phyloP scores from a whole-genome alignment of 2,113 vertebrate genomes.

The Lota lota region DNA sequence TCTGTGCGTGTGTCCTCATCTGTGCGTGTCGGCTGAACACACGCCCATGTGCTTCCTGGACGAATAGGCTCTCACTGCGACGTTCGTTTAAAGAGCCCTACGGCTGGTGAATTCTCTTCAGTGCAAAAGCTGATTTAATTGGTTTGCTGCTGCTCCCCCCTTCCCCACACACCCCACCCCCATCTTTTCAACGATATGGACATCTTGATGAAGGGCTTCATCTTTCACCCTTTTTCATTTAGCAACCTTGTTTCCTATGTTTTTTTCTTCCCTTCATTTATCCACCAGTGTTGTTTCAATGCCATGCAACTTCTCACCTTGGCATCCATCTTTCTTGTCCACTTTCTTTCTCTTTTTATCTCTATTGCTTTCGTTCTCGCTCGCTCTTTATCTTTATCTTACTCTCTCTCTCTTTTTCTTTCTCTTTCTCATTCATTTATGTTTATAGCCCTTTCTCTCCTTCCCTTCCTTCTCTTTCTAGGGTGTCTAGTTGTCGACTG shows the following conservation, averaged over 20 bases:
- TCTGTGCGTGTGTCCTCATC: slow-evolving; percentile 4
- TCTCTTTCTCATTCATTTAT: slow-evolving; percentile 1
- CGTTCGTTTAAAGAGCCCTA: slow-evolving; percentile 52
- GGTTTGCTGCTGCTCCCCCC: slow-evolving; percentile 31
- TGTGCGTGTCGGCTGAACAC: not conserved
- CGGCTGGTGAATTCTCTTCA: slow-evolving; percentile 59
- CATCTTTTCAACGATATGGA: slow-evolving; percentile 52
- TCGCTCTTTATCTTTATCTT: not conserved
- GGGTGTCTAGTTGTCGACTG: slow-evolving; percentile 22
- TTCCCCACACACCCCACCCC: slow-evolving; percentile 10
- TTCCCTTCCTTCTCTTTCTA: slow-evolving; percentile 1
- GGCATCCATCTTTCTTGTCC: slow-evolving; percentile 8
- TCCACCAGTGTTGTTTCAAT: too few relatives aligned
- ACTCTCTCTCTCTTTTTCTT: not conserved
- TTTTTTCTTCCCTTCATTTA: too few relatives aligned
- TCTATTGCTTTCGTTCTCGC: not conserved
- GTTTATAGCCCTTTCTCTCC: not conserved
- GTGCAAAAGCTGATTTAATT: slow-evolving; percentile 60
- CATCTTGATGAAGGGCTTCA: slow-evolving; percentile 42
- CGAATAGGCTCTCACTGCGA: slow-evolving; percentile 34
- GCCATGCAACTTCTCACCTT: not conserved
- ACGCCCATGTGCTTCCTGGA: too few relatives aligned
- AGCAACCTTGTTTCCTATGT: too few relatives aligned
- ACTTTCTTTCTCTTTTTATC: slow-evolving; percentile 4
- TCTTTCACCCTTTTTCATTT: too few relatives aligned